Conservation (phyloP, 2,797 vertebrate genomes). For the Linurgus olivaceus region DNA sequence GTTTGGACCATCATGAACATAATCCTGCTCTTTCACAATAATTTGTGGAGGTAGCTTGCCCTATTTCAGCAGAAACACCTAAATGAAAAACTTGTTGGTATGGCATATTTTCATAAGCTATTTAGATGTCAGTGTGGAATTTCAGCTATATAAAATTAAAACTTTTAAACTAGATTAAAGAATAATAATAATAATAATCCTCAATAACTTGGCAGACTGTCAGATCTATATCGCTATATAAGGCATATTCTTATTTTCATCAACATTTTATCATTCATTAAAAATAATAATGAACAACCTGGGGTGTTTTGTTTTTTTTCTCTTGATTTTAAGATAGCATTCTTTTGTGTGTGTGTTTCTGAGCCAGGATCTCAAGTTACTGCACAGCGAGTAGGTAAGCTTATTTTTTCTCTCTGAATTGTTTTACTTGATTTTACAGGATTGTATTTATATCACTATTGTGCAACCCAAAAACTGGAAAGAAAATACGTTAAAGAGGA, state of each 20-base stretch:
- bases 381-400: neutral
- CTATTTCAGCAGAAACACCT: neutral
- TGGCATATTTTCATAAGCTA: neutral
- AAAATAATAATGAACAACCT: neutral
- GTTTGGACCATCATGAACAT: neutral
- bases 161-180: neutral
- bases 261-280: neutral
- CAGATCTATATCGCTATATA: neutral
- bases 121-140: neutral
- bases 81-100: neutral
- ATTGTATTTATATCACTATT: neutral
- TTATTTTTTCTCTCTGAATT: neutral
- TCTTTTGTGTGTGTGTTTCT: neutral
- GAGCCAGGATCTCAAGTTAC: neutral
- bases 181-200: neutral
- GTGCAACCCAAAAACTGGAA: neutral
- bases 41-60: neutral
- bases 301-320: accelerated
- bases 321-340: neutral
- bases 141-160: neutral
- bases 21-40: neutral
- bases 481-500: neutral
- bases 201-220: neutral
- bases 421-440: neutral
- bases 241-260: neutral